Evolutionary conservation across 2,888 invertebrate genomes (phyloP).

Genomic region (Apodemia mormo): DNA sequence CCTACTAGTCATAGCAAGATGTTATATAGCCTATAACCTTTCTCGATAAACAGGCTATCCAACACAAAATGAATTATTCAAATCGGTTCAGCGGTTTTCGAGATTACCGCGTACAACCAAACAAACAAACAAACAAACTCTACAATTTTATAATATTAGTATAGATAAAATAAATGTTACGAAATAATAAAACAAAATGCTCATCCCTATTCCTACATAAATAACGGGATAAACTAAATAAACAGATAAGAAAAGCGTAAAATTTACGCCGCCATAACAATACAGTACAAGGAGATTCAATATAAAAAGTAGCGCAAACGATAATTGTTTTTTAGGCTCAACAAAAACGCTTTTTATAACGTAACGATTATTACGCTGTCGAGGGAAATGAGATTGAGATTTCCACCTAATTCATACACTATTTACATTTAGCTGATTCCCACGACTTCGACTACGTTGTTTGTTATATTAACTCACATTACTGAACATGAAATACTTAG

Average conservation of each 20-base stretch:
- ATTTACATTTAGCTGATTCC: neutral
- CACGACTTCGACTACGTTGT: no score
- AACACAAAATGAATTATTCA: no score
- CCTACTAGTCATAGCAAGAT: no score
- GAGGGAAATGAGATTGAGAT: constrained; percentile 40
- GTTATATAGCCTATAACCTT: no score
- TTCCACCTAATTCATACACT: constrained; percentile 27
- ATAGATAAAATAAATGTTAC: neutral
- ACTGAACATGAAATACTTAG: no score
- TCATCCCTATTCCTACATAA: neutral
- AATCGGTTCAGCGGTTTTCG: no score
- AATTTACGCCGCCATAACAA: constrained; percentile 22
- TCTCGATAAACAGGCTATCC: no score
- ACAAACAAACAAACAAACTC: no score
- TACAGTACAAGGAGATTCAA: constrained; percentile 37
- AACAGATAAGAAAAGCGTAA: constrained; percentile 18
- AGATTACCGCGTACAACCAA: no score
- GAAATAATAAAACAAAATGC: constrained; percentile 2
- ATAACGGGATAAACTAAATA: constrained; percentile 17
- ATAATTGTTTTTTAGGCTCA: constrained; percentile 49
- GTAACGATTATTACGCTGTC: constrained; percentile 45
- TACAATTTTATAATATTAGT: neutral
- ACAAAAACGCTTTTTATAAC: constrained; percentile 47
- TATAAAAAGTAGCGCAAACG: constrained; percentile 50
- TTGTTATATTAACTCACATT: no score